Conservation (phyloP, 2,113 vertebrate genomes). For the Maccullochella peelii region DNA sequence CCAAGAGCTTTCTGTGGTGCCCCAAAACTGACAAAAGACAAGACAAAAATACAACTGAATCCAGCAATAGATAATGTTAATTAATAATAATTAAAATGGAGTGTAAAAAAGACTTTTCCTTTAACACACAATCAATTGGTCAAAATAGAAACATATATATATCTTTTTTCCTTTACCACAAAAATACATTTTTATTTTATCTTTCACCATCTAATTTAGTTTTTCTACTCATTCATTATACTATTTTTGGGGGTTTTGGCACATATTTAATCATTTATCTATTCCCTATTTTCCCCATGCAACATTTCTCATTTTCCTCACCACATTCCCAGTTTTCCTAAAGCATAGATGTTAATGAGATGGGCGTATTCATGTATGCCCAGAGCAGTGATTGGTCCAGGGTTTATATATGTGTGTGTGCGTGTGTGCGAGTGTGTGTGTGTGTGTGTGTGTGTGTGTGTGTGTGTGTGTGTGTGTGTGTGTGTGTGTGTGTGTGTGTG, state of each 20-base stretch:
- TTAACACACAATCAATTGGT: background rate
- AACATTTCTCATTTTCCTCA: background rate
- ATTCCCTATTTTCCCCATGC: background rate
- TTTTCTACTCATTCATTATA: background rate
- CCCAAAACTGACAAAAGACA: background rate
- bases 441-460: background rate
- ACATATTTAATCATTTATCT: background rate
- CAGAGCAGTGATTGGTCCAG: background rate
- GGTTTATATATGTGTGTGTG: too few species aligned
- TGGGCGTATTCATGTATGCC: background rate
- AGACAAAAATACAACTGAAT: background rate
- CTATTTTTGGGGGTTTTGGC: background rate
- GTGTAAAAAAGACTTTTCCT: background rate
- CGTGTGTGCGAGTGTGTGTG: too few species aligned
- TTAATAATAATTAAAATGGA: background rate
- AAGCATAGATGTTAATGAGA: background rate
- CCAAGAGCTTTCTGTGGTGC: background rate
- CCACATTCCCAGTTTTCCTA: background rate
- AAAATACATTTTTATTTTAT: background rate
- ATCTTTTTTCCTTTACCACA: too few species aligned
- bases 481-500: conserved; percentile 15
- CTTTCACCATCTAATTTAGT: background rate
- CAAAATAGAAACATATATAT: background rate
- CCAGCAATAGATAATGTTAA: background rate
- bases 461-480: conserved; percentile 13